These are phyloP conservation scores for Parnassius apollo DNA, from an alignment of 2,888 invertebrate genomes.

Conservation along the genomic window DNA sequence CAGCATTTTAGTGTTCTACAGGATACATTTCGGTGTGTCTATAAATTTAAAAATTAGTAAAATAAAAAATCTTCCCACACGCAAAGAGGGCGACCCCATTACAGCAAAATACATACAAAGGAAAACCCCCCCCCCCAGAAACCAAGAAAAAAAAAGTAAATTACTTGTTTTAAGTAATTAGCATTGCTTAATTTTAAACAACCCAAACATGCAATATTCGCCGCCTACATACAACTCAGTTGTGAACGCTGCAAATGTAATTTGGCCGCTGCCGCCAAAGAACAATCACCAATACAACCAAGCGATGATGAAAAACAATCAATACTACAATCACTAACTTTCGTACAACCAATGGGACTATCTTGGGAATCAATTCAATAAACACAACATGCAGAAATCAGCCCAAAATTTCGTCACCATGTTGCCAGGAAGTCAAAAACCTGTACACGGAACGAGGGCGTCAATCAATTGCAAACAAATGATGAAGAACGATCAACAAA, in stretches of 20 bases:
- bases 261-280: slow-evolving; percentile 75
- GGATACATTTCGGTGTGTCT: too few species aligned
- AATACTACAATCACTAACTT: slow-evolving; percentile 71
- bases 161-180: too few species aligned
- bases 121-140: too few species aligned
- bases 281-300: slow-evolving; percentile 75
- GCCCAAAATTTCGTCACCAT: slow-evolving; percentile 68
- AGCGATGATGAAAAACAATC: slow-evolving; percentile 74
- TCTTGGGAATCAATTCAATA: slow-evolving; percentile 68
- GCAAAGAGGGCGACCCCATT: too few species aligned
- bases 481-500: slow-evolving; percentile 65
- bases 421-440: slow-evolving; percentile 73
- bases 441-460: slow-evolving; percentile 47
- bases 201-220: slow-evolving; percentile 64
- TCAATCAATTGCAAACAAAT: slow-evolving; percentile 56
- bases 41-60: too few species aligned
- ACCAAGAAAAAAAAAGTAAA: too few species aligned
- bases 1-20: too few species aligned
- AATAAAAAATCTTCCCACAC: too few species aligned
- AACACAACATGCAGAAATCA: slow-evolving; percentile 68
- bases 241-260: slow-evolving; percentile 67
- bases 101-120: too few species aligned
- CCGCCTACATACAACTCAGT: slow-evolving; percentile 68
- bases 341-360: slow-evolving; percentile 74
- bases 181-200: slow-evolving; percentile 35